Conservation (phyloP, 2,113 vertebrate genomes). For the Sterna hirundo region DNA sequence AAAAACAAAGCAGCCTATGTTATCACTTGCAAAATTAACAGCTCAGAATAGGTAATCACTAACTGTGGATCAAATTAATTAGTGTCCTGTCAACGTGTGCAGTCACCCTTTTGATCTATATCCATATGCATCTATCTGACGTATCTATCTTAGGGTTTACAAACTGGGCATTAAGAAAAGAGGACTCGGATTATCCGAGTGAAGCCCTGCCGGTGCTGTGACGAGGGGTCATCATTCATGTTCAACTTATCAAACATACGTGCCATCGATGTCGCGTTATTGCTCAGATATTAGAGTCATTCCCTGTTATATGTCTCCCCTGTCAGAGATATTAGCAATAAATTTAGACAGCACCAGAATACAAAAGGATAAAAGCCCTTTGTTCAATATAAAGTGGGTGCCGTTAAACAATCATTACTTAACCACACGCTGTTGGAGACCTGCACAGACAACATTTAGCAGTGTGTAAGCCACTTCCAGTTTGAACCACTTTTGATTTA, state of each 20-base stretch:
- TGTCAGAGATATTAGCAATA: background rate
- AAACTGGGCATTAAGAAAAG: background rate
- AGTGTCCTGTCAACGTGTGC: conserved; percentile 13
- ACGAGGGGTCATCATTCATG: background rate
- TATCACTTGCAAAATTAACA: background rate
- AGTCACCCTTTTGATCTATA: background rate
- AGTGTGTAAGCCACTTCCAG: background rate
- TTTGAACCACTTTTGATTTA: background rate
- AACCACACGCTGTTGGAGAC: background rate
- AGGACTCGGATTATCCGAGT: background rate
- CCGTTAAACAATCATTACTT: background rate
- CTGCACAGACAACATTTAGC: background rate
- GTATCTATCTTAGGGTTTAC: background rate
- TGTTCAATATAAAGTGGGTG: background rate
- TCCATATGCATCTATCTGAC: background rate
- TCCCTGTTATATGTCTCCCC: background rate
- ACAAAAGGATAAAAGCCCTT: background rate
- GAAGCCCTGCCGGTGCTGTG: background rate
- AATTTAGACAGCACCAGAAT: background rate
- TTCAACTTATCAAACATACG: background rate
- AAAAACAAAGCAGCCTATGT: background rate
- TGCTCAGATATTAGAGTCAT: background rate
- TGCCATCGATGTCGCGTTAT: fast-evolving
- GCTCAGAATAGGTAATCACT: background rate
- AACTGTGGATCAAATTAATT: conserved; percentile 31